Conservation (phyloP, 2,888 invertebrate species). For the Limnephilus marmoratus region DNA sequence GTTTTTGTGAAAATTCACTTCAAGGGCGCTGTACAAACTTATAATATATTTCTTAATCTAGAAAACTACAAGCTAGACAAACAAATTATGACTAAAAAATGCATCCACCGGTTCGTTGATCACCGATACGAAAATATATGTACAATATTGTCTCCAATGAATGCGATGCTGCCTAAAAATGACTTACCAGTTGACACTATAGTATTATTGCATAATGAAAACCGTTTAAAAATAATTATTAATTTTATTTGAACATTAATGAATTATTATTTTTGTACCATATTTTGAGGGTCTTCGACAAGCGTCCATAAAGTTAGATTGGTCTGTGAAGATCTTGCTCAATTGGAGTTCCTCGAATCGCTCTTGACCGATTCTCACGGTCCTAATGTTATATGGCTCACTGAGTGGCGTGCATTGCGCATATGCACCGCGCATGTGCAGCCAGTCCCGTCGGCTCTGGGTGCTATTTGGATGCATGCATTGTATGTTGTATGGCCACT, state of each 20-base stretch:
- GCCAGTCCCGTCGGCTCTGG: background rate
- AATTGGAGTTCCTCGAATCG: slow-evolving; percentile 39
- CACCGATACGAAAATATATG: too few relatives aligned
- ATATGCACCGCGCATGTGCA: background rate
- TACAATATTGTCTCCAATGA: too few relatives aligned
- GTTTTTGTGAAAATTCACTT: too few relatives aligned
- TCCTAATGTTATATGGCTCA: slow-evolving; percentile 39
- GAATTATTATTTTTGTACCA: background rate
- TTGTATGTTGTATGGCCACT: background rate
- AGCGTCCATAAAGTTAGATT: background rate
- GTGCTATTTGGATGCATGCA: background rate
- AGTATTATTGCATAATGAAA: background rate
- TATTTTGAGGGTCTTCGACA: background rate
- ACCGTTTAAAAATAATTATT: background rate
- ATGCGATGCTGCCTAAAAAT: too few relatives aligned
- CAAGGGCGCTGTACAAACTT: too few relatives aligned
- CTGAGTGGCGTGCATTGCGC: slow-evolving; percentile 3
- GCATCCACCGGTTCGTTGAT: too few relatives aligned
- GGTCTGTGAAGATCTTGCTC: slow-evolving; percentile 15
- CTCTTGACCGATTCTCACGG: slow-evolving; percentile 39
- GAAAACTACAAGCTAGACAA: too few relatives aligned
- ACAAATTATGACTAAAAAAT: too few relatives aligned
- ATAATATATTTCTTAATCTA: too few relatives aligned
- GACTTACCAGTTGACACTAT: too few relatives aligned
- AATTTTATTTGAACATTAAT: background rate